Evolutionary conservation across 2,797 vertebrate genomes (phyloP).

Genomic region (Sparidentex hasta): DNA sequence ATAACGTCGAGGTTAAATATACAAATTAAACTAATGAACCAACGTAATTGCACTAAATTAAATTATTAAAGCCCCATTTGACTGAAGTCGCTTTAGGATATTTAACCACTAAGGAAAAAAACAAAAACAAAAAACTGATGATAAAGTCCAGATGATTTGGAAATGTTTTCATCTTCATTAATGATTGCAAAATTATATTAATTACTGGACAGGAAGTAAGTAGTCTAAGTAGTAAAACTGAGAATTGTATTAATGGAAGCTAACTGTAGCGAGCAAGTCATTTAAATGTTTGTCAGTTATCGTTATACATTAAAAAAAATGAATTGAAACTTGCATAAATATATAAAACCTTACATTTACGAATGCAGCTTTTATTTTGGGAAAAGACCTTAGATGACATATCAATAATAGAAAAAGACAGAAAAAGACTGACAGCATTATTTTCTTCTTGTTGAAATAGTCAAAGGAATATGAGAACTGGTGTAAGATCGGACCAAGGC

Average conservation of each 20-base stretch:
- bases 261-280: too few species aligned
- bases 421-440: background rate
- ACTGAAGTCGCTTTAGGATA: constrained; percentile 38
- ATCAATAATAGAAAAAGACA: background rate
- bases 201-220: constrained; percentile 17
- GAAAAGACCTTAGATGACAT: background rate
- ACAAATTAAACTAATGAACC: constrained; percentile 62
- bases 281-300: background rate
- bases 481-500: background rate
- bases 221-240: background rate
- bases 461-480: background rate
- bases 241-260: background rate
- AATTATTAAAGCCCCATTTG: constrained; percentile 47
- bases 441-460: too few species aligned
- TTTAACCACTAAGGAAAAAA: constrained; percentile 37
- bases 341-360: background rate
- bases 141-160: constrained; percentile 44
- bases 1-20: constrained; percentile 56
- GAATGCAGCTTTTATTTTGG: background rate
- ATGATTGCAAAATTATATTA: constrained; percentile 1
- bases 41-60: constrained; percentile 53
- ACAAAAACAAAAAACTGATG: constrained; percentile 6
- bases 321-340: background rate
- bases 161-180: constrained; percentile 32
- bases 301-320: background rate